A percentile compares a stretch with the other conserved stretches of the same genome.
Conservation (phyloP, 2,113 vertebrate genomes). For the Ceratotherium simum region DNA sequence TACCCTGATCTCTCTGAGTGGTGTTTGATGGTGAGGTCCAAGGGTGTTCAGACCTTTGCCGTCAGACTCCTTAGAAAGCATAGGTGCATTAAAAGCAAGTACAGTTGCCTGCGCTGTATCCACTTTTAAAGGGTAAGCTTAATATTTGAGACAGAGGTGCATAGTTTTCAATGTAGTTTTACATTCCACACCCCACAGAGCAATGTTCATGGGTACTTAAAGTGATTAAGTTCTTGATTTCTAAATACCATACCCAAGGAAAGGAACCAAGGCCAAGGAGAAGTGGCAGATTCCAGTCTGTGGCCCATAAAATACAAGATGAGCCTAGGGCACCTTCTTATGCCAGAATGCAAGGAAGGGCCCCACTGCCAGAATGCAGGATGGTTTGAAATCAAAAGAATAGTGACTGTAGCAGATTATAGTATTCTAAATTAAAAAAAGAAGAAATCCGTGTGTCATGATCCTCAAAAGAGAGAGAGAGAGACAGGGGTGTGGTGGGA, state of each 20-base stretch:
- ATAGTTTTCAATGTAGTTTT: background rate
- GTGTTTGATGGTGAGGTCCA: background rate
- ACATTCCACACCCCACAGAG: background rate
- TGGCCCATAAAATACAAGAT: too few relatives aligned
- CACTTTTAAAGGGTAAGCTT: too few relatives aligned
- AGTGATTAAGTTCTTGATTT: background rate
- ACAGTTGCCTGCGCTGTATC: background rate
- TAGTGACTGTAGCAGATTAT: background rate
- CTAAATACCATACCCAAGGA: too few relatives aligned
- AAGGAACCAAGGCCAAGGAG: background rate
- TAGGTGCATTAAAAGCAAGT: background rate
- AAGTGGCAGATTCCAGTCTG: too few relatives aligned
- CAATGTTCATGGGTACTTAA: background rate
- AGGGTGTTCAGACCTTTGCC: background rate
- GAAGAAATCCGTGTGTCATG: background rate
- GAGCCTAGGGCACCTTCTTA: background rate
- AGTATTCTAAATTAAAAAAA: background rate
- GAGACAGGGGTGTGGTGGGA: too few relatives aligned
- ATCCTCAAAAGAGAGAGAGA: background rate
- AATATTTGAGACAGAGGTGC: background rate
- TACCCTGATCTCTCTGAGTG: background rate
- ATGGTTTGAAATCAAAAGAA: background rate
- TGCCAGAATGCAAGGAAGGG: background rate
- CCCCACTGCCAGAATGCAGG: background rate
- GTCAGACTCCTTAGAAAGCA: background rate